These are phyloP conservation scores for Pachymerium ferrugineum DNA, from an alignment of 2,888 invertebrate species.

Conservation along the genomic window DNA sequence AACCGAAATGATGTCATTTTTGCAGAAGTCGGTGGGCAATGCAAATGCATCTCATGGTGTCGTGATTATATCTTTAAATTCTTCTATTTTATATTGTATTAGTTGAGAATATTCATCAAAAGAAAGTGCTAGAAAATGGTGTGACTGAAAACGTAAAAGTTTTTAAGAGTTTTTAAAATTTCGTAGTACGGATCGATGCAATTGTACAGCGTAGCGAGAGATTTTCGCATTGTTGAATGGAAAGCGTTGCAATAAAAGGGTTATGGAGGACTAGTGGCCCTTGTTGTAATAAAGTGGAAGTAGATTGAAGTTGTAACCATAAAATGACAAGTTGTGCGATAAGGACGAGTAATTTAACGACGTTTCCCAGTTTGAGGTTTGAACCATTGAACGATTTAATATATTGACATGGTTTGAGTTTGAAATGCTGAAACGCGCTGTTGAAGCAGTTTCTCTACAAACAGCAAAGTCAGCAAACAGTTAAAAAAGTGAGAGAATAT, in stretches of 20 bases:
- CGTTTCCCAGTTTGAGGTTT: constrained; percentile 2
- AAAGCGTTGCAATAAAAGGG: constrained; percentile 4
- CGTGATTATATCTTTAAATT: no score
- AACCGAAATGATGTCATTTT: no score
- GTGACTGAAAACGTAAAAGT: no score
- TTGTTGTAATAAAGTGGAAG: constrained; percentile 4
- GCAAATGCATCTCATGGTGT: no score
- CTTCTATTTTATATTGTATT: no score
- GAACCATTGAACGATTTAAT: not conserved
- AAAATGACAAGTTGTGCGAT: constrained; percentile 8
- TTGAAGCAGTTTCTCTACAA: not conserved
- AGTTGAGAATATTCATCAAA: no score
- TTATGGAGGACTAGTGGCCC: constrained; percentile 8
- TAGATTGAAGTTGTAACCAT: constrained; percentile 13
- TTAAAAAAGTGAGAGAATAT: no score
- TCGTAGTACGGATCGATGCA: not conserved
- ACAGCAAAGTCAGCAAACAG: not conserved
- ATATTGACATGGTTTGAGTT: not conserved
- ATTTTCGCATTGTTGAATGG: constrained; percentile 1
- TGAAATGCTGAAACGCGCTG: constrained; percentile 1
- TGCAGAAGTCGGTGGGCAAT: no score
- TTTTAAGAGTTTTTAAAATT: constrained; percentile 6
- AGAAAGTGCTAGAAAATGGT: no score
- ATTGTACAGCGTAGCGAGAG: not conserved
- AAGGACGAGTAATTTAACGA: constrained; percentile 8